Conservation (phyloP, 2,113 vertebrate species). For the Junco hyemalis region DNA sequence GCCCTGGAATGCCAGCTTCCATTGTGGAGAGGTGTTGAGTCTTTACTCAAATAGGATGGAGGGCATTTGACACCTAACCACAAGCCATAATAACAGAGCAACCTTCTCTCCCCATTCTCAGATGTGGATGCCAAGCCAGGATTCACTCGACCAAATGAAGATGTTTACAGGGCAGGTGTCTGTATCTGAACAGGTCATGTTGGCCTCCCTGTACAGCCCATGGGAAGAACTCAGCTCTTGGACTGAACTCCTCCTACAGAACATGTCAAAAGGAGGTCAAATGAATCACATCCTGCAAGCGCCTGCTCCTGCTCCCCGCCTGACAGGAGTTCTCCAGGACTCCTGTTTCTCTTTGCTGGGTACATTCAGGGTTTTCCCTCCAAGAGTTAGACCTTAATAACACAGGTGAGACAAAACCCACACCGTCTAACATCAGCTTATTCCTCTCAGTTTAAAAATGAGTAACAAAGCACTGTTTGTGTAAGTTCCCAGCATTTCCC, state of each 20-base stretch:
- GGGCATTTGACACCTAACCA: conserved; percentile 24
- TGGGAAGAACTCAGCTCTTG: not conserved
- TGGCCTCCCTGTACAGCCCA: not conserved
- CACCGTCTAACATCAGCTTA: not conserved
- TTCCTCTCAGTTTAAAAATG: not conserved
- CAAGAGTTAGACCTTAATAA: not conserved
- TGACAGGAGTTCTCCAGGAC: not conserved
- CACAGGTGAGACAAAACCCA: not conserved
- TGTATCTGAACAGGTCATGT: conserved; percentile 41
- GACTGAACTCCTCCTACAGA: not conserved
- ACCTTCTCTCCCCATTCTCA: not conserved
- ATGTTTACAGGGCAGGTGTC: conserved; percentile 31
- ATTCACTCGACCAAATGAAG: conserved; percentile 19
- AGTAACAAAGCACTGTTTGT: not conserved
- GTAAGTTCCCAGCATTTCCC: not conserved
- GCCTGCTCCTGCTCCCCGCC: not conserved
- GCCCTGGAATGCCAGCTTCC: not conserved
- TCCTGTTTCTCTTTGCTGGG: not conserved
- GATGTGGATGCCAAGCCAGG: conserved; percentile 36
- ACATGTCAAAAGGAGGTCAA: conserved; percentile 38
- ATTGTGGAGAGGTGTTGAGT: not conserved
- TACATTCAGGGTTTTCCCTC: not conserved
- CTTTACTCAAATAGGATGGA: conserved; percentile 1
- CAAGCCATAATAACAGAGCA: conserved; percentile 46
- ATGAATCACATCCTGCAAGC: not conserved